Evolutionary conservation across 2,797 vertebrate genomes (phyloP), one percentile per base, ranked within the genome.

Genomic region (Acanthurus lineatus): DNA sequence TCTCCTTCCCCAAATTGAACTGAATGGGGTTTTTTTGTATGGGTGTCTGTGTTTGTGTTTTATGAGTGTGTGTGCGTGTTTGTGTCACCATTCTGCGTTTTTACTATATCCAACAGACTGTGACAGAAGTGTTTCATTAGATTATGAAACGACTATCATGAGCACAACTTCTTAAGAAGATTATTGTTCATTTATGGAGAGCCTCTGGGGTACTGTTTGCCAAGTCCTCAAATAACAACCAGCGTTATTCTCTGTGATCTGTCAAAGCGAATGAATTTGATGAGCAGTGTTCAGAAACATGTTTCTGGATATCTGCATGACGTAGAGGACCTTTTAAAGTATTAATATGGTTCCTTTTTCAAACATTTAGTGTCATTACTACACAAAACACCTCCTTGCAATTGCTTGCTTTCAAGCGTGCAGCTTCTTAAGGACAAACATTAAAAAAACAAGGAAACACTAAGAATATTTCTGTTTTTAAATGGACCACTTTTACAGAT

Each of bases 61-160:
- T 32, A 47, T 85, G 69, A 62, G 52, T 35, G 45, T 22, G 8
- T 74, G 15, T 76, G 40, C 28, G 63, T 75, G 73, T 84, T 40
- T 62, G 22, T 54, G 38, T 35, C 73, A 25, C 22, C 15, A 42
- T 61, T 64, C 20, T 72, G 73, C 7, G 8, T 74, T 83, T 82
- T 73, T 80, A 53, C 69, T 38, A 35, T 81, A 73, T 86, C 66
- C 79, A 86, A 57, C 69, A 70, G 79, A 82, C 68, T 69, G 81
- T 71, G 69, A 86, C 79, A 82, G 73, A 81, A 85, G 81, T 85
- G 56, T 65, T 86, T 87, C 79, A 89, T 88, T 88, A 82, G 78
- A 80, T 82, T 79, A 85, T 70, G 64, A 86, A 91, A 85, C 19
- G 5, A 65, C 68, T 51, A 80, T 76, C 79, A 57, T 35, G 52